Conservation (phyloP, 2,113 vertebrate species). For the Pitta sordida region DNA sequence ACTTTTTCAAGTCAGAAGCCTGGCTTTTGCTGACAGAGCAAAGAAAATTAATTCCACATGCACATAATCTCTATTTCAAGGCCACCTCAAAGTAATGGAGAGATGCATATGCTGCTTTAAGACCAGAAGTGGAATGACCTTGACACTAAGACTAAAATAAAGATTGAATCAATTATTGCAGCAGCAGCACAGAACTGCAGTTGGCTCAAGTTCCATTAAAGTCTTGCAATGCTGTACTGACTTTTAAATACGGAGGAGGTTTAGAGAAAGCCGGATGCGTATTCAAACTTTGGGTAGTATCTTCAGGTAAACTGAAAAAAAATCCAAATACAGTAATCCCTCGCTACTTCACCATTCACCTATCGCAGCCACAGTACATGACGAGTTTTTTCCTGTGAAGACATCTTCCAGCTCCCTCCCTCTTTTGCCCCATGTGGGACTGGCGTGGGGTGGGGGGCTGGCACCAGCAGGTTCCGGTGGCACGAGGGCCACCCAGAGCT, state of each 20-base stretch:
- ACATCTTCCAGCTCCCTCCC: too few species aligned
- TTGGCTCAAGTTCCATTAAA: not conserved
- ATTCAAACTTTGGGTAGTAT: not conserved
- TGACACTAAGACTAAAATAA: not conserved
- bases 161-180: not conserved
- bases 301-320: not conserved
- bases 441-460: too few species aligned
- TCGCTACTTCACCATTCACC: too few species aligned
- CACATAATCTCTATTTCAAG: not conserved
- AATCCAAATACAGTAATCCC: not conserved
- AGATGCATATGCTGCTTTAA: not conserved
- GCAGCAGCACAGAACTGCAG: not conserved
- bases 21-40: not conserved
- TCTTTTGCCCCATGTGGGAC: too few species aligned
- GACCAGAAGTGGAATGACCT: not conserved
- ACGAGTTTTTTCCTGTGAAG: too few species aligned
- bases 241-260: not conserved
- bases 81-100: not conserved
- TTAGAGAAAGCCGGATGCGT: not conserved
- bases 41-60: not conserved
- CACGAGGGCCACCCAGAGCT: too few species aligned
- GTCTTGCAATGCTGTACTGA: not conserved
- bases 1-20: not conserved
- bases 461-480: too few species aligned
- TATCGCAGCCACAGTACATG: too few species aligned